Base-by-base conservation (phyloP, 2,797 vertebrate genomes). In the Phalloptychus januarius region DNA sequence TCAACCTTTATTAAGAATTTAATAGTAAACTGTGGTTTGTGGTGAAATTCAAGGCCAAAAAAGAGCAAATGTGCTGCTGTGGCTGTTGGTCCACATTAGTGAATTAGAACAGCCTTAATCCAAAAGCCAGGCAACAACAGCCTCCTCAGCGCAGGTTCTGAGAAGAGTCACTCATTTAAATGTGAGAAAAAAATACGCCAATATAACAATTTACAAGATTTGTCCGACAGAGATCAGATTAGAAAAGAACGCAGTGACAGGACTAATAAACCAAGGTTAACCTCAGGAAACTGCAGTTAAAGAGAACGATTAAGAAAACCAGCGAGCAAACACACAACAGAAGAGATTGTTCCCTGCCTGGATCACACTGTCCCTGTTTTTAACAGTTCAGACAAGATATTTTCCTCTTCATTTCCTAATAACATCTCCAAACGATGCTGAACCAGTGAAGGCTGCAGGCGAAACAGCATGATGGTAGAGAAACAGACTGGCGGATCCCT, bases 1-100 rank as follows among this genome's bases (percentile, higher is more conserved):
- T 1, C 77, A 77, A 79, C 40, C 72, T 87, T 80, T 90, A 48
- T 87, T 87, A 79, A 48, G 69, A 83, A 71, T 79, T 86, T 61
- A 80, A 79, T 75, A 82, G 65, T n/a, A 42, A 69, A 69, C 20
- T 15, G 23, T 42, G 38, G 20, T 25, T 42, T 69, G 65, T 42
- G 38, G 65, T 69, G 5, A 42, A 69, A 42, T 25, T 42, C 4
- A 23, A n/a, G 65, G 38, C 38, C 56, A 61, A 61, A 61, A 69
- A 65, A 20, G 3, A 6, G 40, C 65, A n/a, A 42, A 42, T 42
- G 38, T 40, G 38, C 23, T 40, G 38, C 8, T 42, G 38, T 36
- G 13, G 65, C 38, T 69, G 65, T 42, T 69, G 13, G n/a, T 69
- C 65, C 20, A 7, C 10, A 0, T 65, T 42, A 42, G 20, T 42